A percentile compares a stretch with the other conserved stretches of the same genome.
Evolutionary conservation across 1,140 invertebrate species (phyloP).

Genomic region (Charaxes varanes): DNA sequence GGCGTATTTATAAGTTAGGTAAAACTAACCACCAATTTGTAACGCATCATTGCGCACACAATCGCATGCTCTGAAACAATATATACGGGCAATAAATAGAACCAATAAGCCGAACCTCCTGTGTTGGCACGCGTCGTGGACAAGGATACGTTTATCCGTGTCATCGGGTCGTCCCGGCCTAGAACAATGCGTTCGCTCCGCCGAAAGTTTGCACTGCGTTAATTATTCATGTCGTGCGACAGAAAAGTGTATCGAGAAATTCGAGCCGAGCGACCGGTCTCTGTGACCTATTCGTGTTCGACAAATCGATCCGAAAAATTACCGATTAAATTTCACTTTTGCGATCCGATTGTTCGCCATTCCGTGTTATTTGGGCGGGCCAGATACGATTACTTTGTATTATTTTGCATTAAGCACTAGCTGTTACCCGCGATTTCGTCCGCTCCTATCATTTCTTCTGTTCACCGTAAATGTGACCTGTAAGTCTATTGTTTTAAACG

Average conservation of each 20-base stretch:
- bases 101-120: constrained; percentile 3
- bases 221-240: constrained; percentile 54
- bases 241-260: constrained; percentile 51
- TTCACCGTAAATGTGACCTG: too few species aligned
- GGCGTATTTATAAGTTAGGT: too few species aligned
- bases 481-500: too few species aligned
- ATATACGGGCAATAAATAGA: too few species aligned
- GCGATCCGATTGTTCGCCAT: too few species aligned
- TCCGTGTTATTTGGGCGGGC: too few species aligned
- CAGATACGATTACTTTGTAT: constrained; percentile 17
- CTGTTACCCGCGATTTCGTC: too few species aligned
- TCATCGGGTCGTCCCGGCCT: constrained; percentile 44
- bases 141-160: constrained; percentile 38
- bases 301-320: constrained; percentile 50
- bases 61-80: too few species aligned
- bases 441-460: too few species aligned
- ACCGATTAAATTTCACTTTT: constrained; percentile 46
- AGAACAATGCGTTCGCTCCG: constrained; percentile 45
- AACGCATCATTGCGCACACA: too few species aligned
- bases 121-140: background rate
- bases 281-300: constrained; percentile 38
- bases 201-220: constrained; percentile 38
- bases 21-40: too few species aligned
- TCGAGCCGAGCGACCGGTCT: constrained; percentile 37
- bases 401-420: too few species aligned